A percentile compares a stretch with the other conserved stretches of the same genome.
Conservation (phyloP, 1,140 invertebrate genomes). For the Lethrus apterus region DNA sequence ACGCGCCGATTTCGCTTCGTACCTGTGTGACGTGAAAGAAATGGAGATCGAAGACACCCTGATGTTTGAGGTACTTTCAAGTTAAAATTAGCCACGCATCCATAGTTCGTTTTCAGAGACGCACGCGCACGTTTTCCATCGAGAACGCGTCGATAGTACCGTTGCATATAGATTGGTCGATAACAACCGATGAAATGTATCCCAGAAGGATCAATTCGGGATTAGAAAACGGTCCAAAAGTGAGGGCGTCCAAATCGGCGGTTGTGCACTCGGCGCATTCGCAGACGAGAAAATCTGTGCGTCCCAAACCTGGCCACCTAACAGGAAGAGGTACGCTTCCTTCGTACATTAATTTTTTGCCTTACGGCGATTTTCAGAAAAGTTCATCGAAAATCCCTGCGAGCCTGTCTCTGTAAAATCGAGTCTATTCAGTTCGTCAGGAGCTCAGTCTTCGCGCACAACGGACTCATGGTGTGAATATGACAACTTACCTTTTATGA, state of each 20-base stretch:
- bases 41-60: slow-evolving; percentile 27
- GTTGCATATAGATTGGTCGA: slow-evolving; percentile 23
- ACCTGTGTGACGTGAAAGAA: slow-evolving; percentile 16
- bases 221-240: background rate
- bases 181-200: slow-evolving; percentile 12
- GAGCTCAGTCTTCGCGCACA: slow-evolving; percentile 2
- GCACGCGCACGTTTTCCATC: slow-evolving; percentile 18
- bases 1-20: slow-evolving; percentile 25
- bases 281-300: slow-evolving; percentile 1
- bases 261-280: background rate
- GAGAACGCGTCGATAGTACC: slow-evolving; percentile 21
- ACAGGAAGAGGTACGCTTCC: background rate
- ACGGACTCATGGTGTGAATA: slow-evolving; percentile 18
- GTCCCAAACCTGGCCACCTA: background rate
- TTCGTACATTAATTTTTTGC: background rate
- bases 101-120: slow-evolving; percentile 20
- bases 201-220: slow-evolving; percentile 2
- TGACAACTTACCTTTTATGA: slow-evolving; percentile 21
- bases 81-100: background rate
- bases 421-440: slow-evolving; percentile 16
- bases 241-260: background rate
- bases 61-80: slow-evolving; percentile 27
- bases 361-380: slow-evolving; percentile 11
- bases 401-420: background rate
- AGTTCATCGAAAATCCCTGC: background rate